Base-by-base conservation (phyloP, 2,797 vertebrate genomes). In the Onychomys leucogaster region DNA sequence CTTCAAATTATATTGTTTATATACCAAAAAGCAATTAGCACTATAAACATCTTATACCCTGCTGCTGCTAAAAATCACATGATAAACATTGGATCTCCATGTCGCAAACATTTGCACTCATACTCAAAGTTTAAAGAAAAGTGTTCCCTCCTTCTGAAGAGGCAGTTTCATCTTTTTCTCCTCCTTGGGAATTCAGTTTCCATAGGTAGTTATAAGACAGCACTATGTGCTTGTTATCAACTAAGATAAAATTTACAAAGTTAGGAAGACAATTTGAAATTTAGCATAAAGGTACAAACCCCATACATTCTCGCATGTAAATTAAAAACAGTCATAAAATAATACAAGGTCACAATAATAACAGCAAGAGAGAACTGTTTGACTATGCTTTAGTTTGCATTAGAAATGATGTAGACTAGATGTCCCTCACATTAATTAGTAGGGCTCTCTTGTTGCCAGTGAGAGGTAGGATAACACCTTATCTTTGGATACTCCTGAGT, bases 201-300 rank as follows among this genome's bases (percentile, higher is more conserved):
- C 83, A 78, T 34, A 63, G 37, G 41, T 27, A 81, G 8, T 34
- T 69, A 57, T n/a, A 29, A 86, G n/a, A 32, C 19, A 91, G 61
- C n/a, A 82, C 8, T 13, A 25, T 11, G 41, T 90, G 2, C 55
- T 5, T 49, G 52, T 55, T n/a, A 75, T 83, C 65, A 86, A 63
- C 25, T 89, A 84, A 96, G 78, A 92, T 80, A 93, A 83, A 81
- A 75, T 57, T 81, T 85, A 49, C 87, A 95, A 34, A 90, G 41
- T 49, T 75, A 14, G 14, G 19, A 55, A 75, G 57, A 90, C 8
- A 85, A 67, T 32, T 89, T 37, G 77, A 96, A 73, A 11, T 41
- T 46, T 49, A 55, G 52, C 69, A 69, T 49, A 17, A 77, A 73
- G 94, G 21, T 32, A 25, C 11, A 77, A 75, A 63, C 0, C 14